Evolutionary conservation across 30 jellyfish, hydroid and myxozoan species (phyloP).

Genomic region (Aurelia coerulea): DNA sequence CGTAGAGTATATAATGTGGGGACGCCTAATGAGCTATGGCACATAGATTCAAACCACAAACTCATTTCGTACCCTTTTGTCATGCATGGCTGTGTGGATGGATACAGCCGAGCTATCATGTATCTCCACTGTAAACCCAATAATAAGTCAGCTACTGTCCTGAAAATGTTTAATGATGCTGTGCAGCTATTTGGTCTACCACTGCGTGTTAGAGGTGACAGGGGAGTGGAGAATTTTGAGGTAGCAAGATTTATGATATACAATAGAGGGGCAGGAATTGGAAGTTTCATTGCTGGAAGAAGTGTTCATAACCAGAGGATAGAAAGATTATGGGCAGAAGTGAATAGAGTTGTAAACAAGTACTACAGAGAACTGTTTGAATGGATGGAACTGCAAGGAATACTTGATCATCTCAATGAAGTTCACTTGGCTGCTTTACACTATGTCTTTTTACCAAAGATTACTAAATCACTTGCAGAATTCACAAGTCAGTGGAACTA

Average conservation of each 20-base stretch:
- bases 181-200: constrained; percentile 48
- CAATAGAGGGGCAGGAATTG: constrained; percentile 45
- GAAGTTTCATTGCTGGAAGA: constrained; percentile 44
- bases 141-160: constrained; percentile 51
- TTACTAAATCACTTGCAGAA: constrained; percentile 26
- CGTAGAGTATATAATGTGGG: constrained; percentile 41
- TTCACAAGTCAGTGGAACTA: constrained; percentile 45
- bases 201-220: constrained; percentile 48
- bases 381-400: constrained; percentile 36
- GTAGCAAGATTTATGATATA: constrained; percentile 54
- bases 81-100: constrained; percentile 54
- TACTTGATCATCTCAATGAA: constrained; percentile 43
- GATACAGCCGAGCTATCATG: constrained; percentile 38
- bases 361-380: constrained; percentile 30
- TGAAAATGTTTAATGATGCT: constrained; percentile 41
- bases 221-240: constrained; percentile 49
- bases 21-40: constrained; percentile 29
- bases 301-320: constrained; percentile 64
- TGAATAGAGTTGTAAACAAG: constrained; percentile 31
- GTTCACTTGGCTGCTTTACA: constrained; percentile 40
- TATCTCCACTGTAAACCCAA: constrained; percentile 29
- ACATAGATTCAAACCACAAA: constrained; percentile 38
- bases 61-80: constrained; percentile 25
- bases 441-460: constrained; percentile 52
- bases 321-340: constrained; percentile 58